These are phyloP conservation scores for Procavia capensis DNA, from an alignment of 2,113 vertebrate genomes.

Conservation along the genomic window DNA sequence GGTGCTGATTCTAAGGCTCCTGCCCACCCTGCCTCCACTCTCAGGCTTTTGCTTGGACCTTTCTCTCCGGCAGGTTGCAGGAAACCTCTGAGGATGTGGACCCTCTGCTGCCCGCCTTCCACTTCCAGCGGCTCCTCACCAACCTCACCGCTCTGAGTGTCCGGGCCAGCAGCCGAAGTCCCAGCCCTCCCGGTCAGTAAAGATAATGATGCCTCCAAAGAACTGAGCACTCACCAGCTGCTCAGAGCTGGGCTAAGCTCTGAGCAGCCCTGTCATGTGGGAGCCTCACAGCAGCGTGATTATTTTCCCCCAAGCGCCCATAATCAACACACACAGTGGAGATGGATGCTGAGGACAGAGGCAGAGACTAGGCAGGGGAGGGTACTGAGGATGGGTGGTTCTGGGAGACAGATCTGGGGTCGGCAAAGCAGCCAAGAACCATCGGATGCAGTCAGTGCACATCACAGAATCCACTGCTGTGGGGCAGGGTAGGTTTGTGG, in stretches of 20 bases:
- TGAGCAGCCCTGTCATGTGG: too few relatives aligned
- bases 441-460: neutral
- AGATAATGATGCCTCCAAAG: accelerated
- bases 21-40: accelerated
- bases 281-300: neutral
- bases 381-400: neutral
- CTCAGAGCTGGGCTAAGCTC: neutral
- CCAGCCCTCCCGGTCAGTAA: constrained; percentile 86
- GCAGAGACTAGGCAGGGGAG: neutral
- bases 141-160: constrained; percentile 90
- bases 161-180: constrained; percentile 75
- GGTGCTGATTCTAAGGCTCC: neutral
- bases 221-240: neutral
- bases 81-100: constrained; percentile 86
- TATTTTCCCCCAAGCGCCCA: accelerated
- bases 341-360: neutral
- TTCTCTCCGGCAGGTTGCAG: constrained; percentile 87
- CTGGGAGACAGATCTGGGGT: neutral
- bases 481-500: too few relatives aligned
- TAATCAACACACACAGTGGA: neutral
- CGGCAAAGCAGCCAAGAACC: neutral
- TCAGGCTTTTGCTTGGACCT: neutral
- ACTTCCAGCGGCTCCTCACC: constrained; percentile 92
- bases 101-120: constrained; percentile 84
- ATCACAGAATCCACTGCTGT: neutral